Base-by-base conservation (phyloP, 2,113 vertebrate species). In the Prinia subflava region DNA sequence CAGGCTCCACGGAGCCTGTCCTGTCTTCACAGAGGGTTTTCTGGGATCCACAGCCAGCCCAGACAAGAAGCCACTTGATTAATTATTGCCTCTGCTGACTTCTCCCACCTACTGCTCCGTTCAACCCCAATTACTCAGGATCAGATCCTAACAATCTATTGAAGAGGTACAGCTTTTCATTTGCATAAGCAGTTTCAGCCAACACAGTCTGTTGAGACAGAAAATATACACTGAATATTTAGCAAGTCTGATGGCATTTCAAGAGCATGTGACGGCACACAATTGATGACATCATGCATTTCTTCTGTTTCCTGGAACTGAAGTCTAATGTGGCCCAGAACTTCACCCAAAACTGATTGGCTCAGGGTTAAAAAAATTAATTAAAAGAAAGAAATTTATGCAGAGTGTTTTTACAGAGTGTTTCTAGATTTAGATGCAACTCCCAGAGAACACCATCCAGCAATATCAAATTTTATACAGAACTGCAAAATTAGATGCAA, bases 161-260 rank as follows among this genome's bases (percentile, higher is more conserved):
- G 95, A 91, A 94, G 90, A 94, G 76, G 85, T 94, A 83, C 92
- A 88, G 95, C 89, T 96, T 83, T 75, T 89, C 89, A 96, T 94
- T 94, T 95, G 86, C 92, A 92, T 94, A 77, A 52, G 69, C 50
- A 83, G 92, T 83, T 94, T 94, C 94, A 96, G 94, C 90, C 94
- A 95, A 93, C 92, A 92, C 89, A 90, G 88, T 90, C 94, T 95
- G 90, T 52, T 77, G 86, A 96, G 96, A 83, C 80, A 86, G 88
- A 96, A 96, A 94, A 88, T 50, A 92, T 62, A 93, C 86, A 30
- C 86, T 94, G 95, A 91, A 94, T 92, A 94, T 95, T 96, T 90
- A 94, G 91, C 88, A 70, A 96, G 92, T 94, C 92, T 94, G 92
- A 88, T 20, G 59, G 95, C 85, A 92, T 94, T 91, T 94, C 68